Evolutionary conservation across 2,888 invertebrate genomes (phyloP), one percentile per base, ranked within the genome.

Genomic region (Philhelius pedissequus): DNA sequence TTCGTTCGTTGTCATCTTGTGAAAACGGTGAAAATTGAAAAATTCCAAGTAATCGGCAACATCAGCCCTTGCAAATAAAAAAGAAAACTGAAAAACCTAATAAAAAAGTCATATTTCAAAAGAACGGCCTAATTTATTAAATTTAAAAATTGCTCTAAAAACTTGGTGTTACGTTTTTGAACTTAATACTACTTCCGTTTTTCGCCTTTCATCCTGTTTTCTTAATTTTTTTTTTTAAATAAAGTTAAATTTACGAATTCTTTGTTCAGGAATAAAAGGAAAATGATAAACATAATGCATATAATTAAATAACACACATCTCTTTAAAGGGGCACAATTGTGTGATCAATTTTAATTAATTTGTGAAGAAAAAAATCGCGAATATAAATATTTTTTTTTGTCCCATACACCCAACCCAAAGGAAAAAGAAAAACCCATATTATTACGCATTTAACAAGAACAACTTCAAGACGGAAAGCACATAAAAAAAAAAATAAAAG

Each of bases 371-470:
- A 74, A 64, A 60, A 35, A 6, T 58, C 38, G 30, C 11, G 38
- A 73, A 40, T 58, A 54, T 74, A 79, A 40, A 50, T 54, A 64
- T 45, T 68, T 78, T 48, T 73, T 68, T 43, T 73, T 20, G 52
- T 73, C 68, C 73, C 76, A 58, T 58, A 64, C 32, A 30, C 74
- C 38, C 18, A 15, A 77, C 18, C 64, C n/a, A 30, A 52, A 56
- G 11, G 43, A 60, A 62, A 30, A 48, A 20, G 32, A 18, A 64
- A 32, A 27, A 50, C 22, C n/a, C 40, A 70, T 74, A 83, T 83
- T 74, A 83, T 83, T 83, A 83, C 79, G 83, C 83, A 79, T 60
- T n/a, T 79, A 75, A 74, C 56, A 38, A 74, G 70, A 75, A 79
- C 69, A 64, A 83, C 69, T 64, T 38, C 8, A 15, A 13, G 60